Evolutionary conservation across 2,113 vertebrate genomes (phyloP).

Genomic region (Notechis scutatus): DNA sequence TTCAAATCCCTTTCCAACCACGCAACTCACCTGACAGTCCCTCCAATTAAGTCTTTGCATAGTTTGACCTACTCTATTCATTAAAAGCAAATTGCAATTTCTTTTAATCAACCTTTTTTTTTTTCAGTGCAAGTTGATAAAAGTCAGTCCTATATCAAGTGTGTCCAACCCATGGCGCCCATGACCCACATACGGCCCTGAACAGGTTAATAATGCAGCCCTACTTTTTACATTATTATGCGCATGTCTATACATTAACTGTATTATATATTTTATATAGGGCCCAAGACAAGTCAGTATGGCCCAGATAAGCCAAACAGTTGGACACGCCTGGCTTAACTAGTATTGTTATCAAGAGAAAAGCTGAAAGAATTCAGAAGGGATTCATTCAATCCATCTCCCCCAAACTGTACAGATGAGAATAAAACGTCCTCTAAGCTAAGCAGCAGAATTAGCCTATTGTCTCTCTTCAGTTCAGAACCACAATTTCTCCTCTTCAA

Average conservation of each 20-base stretch:
- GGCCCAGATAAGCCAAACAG: background rate
- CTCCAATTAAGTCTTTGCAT: background rate
- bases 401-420: background rate
- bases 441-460: background rate
- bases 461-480: background rate
- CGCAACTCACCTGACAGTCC: background rate
- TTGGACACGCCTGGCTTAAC: background rate
- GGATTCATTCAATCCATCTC: background rate
- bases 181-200: background rate
- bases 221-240: background rate
- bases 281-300: background rate
- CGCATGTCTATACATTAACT: background rate
- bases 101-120: background rate
- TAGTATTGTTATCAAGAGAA: background rate
- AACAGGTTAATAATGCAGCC: background rate
- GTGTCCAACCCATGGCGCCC: background rate
- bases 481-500: background rate
- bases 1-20: background rate
- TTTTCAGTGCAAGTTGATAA: background rate
- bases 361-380: background rate
- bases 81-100: background rate
- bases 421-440: background rate
- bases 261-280: background rate
- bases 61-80: background rate
- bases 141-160: no score